Evolutionary conservation across 2,888 invertebrate species (phyloP), one percentile per base, ranked within the genome.

Genomic region (Elmis aenea): DNA sequence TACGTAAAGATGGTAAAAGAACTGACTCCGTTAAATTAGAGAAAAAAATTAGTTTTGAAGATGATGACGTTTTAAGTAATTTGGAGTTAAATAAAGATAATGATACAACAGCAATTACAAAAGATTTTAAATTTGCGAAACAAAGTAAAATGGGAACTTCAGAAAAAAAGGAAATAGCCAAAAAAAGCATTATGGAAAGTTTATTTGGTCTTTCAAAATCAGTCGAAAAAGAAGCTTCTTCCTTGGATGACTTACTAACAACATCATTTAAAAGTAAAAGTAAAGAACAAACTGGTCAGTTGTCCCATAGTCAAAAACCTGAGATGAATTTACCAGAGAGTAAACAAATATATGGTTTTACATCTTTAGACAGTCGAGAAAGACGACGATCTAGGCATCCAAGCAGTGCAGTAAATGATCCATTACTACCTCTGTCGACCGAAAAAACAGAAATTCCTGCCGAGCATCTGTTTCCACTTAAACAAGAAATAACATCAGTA

Each of bases 351-450:
- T n/a, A n/a, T n/a, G n/a, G n/a, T n/a, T n/a, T n/a, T n/a, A 6
- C 40, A 16, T 26, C 38, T 9, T 41, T 48, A 11, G 28, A 29
- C 8, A 42, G 58, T n/a, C 46, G 56, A 45, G 61, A 57, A 46
- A 53, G 58, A 14, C 50, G 66, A 35, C 53, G 64, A 36, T 50
- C 57, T 16, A 50, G 62, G 23, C 46, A 30, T 30, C 48, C 28
- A 41, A 34, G 33, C 9, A 47, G 54, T n/a, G 61, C 70, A 42
- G 55, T 76, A 26, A 70, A 74, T 30, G 77, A 77, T 57, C 74
- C 76, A 43, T 62, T 78, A 36, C 77, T 77, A 12, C 66, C 70
- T 4, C 59, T 73, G 18, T 58, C 68, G 2, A 55, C 54, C 24
- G 69, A 69, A 58, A 11, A 43, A 42, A 60, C 66, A 4, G 37